Base-by-base conservation (phyloP, 2,113 vertebrate genomes). In the Vulpes lagopus region DNA sequence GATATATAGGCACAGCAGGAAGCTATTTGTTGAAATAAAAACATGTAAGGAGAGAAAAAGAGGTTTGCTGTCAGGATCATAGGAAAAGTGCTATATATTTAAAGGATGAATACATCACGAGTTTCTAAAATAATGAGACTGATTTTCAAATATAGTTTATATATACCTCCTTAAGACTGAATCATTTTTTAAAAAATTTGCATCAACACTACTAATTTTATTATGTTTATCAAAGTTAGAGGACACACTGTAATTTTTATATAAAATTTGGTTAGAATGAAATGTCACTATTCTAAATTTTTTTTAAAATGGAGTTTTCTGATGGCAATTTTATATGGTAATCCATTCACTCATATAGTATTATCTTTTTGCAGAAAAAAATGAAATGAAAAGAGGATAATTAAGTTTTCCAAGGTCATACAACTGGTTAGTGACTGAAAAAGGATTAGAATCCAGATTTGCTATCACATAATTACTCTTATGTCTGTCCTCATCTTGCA, bases 41-140 rank as follows among this genome's bases (percentile, higher is more conserved):
- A 4, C 11, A 84, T 2, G 43, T 95, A 94, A 94, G 19, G 19
- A 86, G 65, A 89, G 9, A 88, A 94, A 80, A 95, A 92, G 27
- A 88, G 79, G 59, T 16, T 91, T 97, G 32, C 86, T 93, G n/a
- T 90, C 55, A 95, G 71, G 76, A 76, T 89, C 83, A 67, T 35
- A 96, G 82, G 69, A 73, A 89, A 87, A 80, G 35, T 71, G 32
- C 38, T 30, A 88, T 27, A 22, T 65, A 90, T 79, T 92, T 94
- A 92, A 95, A 94, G 19, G 38, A 62, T 59, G 15, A 95, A 65
- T 65, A 81, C 6, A 73, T 55, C 9, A 12, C 64, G 3, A 92
- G 17, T 23, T 92, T 96, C 83, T 92, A 84, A 96, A 96, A 85
- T 90, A 92, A 84, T 94, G 53, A 97, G 22, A 55, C 43, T 90